Evolutionary conservation across 1,140 invertebrate species (phyloP).

Genomic region (Geopemphigus sp.): DNA sequence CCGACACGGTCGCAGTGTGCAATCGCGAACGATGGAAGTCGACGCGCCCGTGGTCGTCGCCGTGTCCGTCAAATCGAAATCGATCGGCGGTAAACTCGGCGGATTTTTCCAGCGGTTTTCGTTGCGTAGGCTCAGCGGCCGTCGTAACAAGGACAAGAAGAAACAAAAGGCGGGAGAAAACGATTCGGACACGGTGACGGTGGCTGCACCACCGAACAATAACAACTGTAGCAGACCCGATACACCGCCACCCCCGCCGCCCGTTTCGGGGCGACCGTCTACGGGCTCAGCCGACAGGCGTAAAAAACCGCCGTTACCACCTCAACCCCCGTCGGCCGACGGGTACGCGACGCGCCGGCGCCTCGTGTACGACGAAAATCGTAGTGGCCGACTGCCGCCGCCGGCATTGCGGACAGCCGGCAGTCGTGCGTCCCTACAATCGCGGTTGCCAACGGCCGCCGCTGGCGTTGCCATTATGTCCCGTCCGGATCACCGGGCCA

Average conservation of each 20-base stretch:
- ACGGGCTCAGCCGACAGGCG: slow-evolving; percentile 53
- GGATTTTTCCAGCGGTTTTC: slow-evolving; percentile 61
- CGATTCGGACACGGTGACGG: slow-evolving; percentile 51
- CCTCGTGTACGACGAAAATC: slow-evolving; percentile 46
- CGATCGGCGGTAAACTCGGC: slow-evolving; percentile 54
- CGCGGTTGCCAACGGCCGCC: slow-evolving; percentile 53
- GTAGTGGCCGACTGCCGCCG: slow-evolving; percentile 55
- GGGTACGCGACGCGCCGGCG: slow-evolving; percentile 50
- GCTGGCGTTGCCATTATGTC: slow-evolving; percentile 52
- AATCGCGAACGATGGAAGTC: slow-evolving; percentile 40
- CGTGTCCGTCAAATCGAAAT: slow-evolving; percentile 36
- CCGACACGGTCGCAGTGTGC: slow-evolving; percentile 37
- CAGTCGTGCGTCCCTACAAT: slow-evolving; percentile 47
- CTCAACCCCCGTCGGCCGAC: slow-evolving; percentile 50
- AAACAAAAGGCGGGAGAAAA: slow-evolving; percentile 55
- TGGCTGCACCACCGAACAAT: slow-evolving; percentile 50
- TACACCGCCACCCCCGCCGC: slow-evolving; percentile 57
- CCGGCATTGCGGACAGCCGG: slow-evolving; percentile 53
- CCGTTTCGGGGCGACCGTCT: slow-evolving; percentile 50
- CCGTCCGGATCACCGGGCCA: slow-evolving; percentile 52
- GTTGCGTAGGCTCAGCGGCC: slow-evolving; percentile 58
- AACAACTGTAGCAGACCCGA: slow-evolving; percentile 56
- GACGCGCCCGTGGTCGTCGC: not conserved
- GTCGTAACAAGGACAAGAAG: slow-evolving; percentile 53
- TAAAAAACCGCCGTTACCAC: slow-evolving; percentile 50